These are phyloP conservation scores for Scrobipalpa atriplicella DNA, from an alignment of 2,888 invertebrate genomes.

Conservation along the genomic window DNA sequence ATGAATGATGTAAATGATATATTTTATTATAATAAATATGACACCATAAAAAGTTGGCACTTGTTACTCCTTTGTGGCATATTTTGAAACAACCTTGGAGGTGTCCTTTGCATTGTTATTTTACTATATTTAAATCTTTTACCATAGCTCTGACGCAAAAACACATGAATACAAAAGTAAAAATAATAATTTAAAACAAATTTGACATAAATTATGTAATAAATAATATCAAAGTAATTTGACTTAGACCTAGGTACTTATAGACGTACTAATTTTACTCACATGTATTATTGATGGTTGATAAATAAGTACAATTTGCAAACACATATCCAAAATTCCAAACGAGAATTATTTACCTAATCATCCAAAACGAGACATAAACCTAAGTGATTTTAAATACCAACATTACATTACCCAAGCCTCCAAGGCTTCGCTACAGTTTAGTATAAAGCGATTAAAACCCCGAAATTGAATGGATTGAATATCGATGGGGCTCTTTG, in stretches of 20 bases:
- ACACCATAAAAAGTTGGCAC: neutral
- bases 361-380: no score
- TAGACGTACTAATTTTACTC: no score
- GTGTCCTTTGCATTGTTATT: slow-evolving; percentile 14
- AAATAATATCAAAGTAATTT: no score
- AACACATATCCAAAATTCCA: no score
- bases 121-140: neutral
- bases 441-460: slow-evolving; percentile 11
- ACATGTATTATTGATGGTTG: no score
- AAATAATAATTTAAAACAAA: no score
- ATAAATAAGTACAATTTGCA: no score
- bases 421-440: neutral
- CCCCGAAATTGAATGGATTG: slow-evolving; percentile 11
- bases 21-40: neutral
- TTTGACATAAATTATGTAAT: no score
- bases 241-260: no score
- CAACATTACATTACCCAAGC: neutral
- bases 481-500: slow-evolving; percentile 10
- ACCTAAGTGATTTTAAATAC: neutral
- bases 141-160: neutral
- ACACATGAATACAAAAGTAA: neutral
- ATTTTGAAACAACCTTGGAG: slow-evolving; percentile 41
- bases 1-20: no score
- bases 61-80: slow-evolving; percentile 18
- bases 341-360: no score